phyloP scores from a whole-genome alignment of 2,888 invertebrate species.

The Beris morrisii region DNA sequence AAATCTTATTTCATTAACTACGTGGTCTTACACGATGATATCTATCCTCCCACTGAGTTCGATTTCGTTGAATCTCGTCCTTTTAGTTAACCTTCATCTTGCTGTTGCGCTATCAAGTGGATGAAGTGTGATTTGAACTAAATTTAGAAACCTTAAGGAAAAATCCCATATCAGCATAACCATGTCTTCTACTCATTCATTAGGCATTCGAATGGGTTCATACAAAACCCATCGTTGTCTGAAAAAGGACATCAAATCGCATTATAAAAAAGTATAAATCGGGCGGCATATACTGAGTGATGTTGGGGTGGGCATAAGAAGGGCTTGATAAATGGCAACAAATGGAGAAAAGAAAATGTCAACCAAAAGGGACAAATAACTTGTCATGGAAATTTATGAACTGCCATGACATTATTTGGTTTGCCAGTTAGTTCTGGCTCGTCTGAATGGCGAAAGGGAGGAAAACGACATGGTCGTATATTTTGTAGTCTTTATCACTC shows the following conservation, averaged over 20 bases:
- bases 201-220: too few relatives aligned
- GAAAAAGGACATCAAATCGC: slow-evolving; percentile 14
- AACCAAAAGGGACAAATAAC: slow-evolving; percentile 35
- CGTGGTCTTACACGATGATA: too few relatives aligned
- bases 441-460: slow-evolving; percentile 9
- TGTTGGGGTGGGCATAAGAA: slow-evolving; percentile 11
- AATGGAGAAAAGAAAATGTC: slow-evolving; percentile 38
- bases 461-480: slow-evolving; percentile 17
- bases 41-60: too few relatives aligned
- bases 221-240: background rate
- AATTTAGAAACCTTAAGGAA: too few relatives aligned
- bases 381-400: slow-evolving; percentile 40
- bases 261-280: slow-evolving; percentile 28
- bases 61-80: too few relatives aligned
- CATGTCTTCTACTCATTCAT: too few relatives aligned
- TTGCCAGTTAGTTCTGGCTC: slow-evolving; percentile 22
- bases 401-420: slow-evolving; percentile 36
- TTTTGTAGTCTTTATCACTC: slow-evolving; percentile 32
- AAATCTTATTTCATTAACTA: too few relatives aligned
- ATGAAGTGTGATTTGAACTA: too few relatives aligned
- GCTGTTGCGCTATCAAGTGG: too few relatives aligned
- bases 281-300: slow-evolving; percentile 18
- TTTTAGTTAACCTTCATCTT: too few relatives aligned
- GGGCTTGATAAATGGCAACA: slow-evolving; percentile 29
- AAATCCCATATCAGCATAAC: too few relatives aligned